phyloP scores from a whole-genome alignment of 1,140 invertebrate genomes.

The Manduca sexta region DNA sequence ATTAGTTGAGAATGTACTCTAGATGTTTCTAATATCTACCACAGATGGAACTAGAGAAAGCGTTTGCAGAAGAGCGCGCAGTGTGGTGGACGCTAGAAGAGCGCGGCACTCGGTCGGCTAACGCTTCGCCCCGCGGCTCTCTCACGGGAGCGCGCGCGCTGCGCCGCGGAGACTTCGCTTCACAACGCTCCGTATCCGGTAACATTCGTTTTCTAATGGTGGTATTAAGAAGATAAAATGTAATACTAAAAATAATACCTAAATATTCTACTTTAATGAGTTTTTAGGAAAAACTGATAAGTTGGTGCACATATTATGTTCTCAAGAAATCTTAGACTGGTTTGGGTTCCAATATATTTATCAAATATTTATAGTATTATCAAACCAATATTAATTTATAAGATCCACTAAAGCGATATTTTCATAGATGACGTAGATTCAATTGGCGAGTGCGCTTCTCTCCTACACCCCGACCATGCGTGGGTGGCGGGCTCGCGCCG shows the following conservation, averaged over 20 bases:
- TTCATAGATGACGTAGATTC: constrained; percentile 79
- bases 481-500: constrained; percentile 83
- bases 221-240: neutral
- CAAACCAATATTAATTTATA: no score
- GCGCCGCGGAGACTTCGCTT: constrained; percentile 77
- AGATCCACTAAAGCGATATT: no score
- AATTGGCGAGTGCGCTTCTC: constrained; percentile 80
- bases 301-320: no score
- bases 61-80: constrained; percentile 87
- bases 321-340: no score
- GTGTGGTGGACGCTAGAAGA: constrained; percentile 92
- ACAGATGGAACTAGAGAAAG: constrained; percentile 79
- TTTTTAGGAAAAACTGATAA: no score
- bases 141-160: constrained; percentile 78
- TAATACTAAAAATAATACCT: no score
- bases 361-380: no score
- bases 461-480: constrained; percentile 89
- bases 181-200: constrained; percentile 80
- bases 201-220: constrained; percentile 6
- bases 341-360: no score
- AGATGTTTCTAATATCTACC: neutral
- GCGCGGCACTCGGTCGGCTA: constrained; percentile 82
- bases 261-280: no score
- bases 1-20: no score
- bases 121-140: constrained; percentile 86